These are phyloP conservation scores for Caenorhabditis doughertyi DNA, from an alignment of 2,888 invertebrate genomes.

Conservation along the genomic window DNA sequence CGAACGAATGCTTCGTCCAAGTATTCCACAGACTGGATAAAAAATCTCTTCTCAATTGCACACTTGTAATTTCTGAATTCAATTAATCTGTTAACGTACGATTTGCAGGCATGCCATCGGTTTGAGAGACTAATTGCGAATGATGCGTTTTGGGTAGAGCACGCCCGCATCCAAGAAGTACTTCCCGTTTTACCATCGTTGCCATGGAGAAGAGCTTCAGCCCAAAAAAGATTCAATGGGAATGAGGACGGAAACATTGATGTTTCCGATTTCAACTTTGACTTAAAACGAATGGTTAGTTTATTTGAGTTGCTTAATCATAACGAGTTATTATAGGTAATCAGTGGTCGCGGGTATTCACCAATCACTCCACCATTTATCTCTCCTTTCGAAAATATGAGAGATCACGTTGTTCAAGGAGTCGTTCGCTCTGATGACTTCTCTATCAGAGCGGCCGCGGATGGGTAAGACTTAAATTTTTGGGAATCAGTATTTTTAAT, in stretches of 20 bases:
- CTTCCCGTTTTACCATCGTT: slow-evolving; percentile 31
- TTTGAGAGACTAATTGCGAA: slow-evolving; percentile 23
- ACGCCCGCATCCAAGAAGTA: neutral
- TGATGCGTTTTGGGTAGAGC: slow-evolving; percentile 44
- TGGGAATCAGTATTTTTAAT: neutral
- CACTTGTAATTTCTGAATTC: slow-evolving; percentile 5
- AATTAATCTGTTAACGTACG: neutral
- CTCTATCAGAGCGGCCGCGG: neutral
- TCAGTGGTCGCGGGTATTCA: slow-evolving; percentile 12
- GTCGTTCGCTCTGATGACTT: slow-evolving; percentile 16
- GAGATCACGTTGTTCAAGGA: slow-evolving; percentile 4
- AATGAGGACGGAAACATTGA: slow-evolving; percentile 15
- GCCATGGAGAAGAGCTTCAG: slow-evolving; percentile 35
- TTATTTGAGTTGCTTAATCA: neutral
- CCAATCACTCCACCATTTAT: neutral
- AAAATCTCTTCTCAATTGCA: slow-evolving; percentile 33
- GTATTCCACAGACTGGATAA: slow-evolving; percentile 44
- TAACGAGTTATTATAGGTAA: slow-evolving; percentile 2
- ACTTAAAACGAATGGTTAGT: slow-evolving; percentile 31
- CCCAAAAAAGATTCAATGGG: slow-evolving; percentile 22
- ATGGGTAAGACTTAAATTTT: slow-evolving; percentile 14
- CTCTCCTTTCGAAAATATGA: neutral
- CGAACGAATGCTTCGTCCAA: slow-evolving; percentile 35
- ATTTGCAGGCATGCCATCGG: slow-evolving; percentile 33
- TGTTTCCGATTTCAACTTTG: slow-evolving; percentile 16